Evolutionary conservation across 2,113 vertebrate genomes (phyloP).

Genomic region (Speoplatyrhinus poulsoni): DNA sequence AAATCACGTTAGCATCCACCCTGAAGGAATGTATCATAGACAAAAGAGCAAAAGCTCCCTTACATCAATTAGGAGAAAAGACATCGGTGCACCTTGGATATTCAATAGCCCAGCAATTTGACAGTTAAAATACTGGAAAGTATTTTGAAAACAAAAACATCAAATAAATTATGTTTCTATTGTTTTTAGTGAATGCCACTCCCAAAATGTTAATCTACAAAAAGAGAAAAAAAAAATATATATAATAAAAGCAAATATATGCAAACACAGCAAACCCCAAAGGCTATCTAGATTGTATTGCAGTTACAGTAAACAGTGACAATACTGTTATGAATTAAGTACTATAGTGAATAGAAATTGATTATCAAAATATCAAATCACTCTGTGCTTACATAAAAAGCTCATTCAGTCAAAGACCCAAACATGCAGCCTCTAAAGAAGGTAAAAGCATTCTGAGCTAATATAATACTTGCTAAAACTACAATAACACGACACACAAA

Average conservation of each 20-base stretch:
- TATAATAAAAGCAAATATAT: constrained; percentile 69
- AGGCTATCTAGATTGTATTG: constrained; percentile 89
- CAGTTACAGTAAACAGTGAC: constrained; percentile 90
- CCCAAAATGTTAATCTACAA: constrained; percentile 81
- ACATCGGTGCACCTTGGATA: constrained; percentile 80
- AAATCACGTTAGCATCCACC: constrained; percentile 79
- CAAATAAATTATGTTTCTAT: constrained; percentile 75
- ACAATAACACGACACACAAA: neutral
- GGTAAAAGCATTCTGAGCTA: constrained; percentile 63
- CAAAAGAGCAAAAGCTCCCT: constrained; percentile 54
- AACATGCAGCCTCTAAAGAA: constrained; percentile 80
- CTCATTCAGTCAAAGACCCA: constrained; percentile 84
- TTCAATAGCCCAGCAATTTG: constrained; percentile 85
- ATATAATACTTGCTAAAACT: too few relatives aligned
- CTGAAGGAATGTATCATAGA: constrained; percentile 98
- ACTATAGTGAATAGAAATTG: constrained; percentile 86
- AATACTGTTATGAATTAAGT: constrained; percentile 85
- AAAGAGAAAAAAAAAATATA: constrained; percentile 69
- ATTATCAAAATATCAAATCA: constrained; percentile 89
- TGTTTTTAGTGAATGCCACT: constrained; percentile 81
- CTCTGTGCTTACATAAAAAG: constrained; percentile 84
- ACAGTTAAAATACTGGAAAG: constrained; percentile 90
- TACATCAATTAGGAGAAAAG: constrained; percentile 72
- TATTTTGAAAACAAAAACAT: constrained; percentile 83
- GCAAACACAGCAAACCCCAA: constrained; percentile 79